Evolutionary conservation across 2,797 vertebrate species (phyloP), one percentile per base, ranked within the genome.

Genomic region (Chiloscyllium punctatum): DNA sequence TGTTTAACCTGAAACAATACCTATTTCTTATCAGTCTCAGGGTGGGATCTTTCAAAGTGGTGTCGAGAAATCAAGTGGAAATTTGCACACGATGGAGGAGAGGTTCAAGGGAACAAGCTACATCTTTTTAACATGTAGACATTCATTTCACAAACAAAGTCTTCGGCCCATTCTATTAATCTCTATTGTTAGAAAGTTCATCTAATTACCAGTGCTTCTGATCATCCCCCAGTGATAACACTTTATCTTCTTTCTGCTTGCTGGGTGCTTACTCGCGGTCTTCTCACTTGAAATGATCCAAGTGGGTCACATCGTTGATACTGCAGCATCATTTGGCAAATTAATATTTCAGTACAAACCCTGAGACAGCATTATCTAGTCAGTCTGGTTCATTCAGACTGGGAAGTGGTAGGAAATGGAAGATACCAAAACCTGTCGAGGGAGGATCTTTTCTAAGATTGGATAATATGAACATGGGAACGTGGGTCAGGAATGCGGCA

Each of bases 261-360:
- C 48, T 57, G 51, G 87, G 11, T 88, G 48, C 33, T 53, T 57
- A 62, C 53, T 15, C 18, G 15, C 91, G 88, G 88, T 33, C 66
- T 66, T n/a, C 57, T 91, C 53, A 66, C 88, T 91, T n/a, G 53
- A 91, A 88, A 91, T 91, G 57, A 66, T 91, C 88, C 88, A 66
- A 18, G 30, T 66, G 33, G 88, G 88, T 18, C 57, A 62, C 33
- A 91, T 91, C 66, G 37, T 66, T 90, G 57, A 30, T 25, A 30
- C 57, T 66, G 57, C 88, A 91, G 53, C 53, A 91, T 57, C 30
- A 91, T 91, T 62, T 66, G 18, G 57, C 88, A 91, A 91, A 16
- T 91, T 2, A 18, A 91, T 91, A 91, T 62, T 91, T 57, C 18
- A 16, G 53, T 66, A 37, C 18, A 15, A n/a, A 91, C 66, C 16